Evolutionary conservation across 2,888 invertebrate species (phyloP), one percentile per base, ranked within the genome.

Genomic region (Eupithecia exiguata): DNA sequence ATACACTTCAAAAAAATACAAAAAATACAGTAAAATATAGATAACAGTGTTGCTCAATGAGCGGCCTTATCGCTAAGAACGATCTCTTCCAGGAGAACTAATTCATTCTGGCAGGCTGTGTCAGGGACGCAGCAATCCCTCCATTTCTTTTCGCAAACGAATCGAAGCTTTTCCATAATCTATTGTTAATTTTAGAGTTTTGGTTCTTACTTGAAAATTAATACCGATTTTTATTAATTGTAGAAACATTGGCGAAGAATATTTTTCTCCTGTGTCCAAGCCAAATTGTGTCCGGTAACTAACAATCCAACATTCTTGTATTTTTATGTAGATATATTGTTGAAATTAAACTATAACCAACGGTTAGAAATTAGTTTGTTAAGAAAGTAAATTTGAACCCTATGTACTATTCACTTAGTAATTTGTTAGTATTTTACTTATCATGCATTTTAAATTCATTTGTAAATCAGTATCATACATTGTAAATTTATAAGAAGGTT

Each of bases 201-300:
- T 53, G 49, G n/a, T 46, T 53, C 1, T 10, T 53, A 21, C n/a
- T 53, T 10, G 3, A 21, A 53, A 21, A 21, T n/a, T 53, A 53
- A 53, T 10, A 21, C 1, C 10, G 49, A 30, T 53, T 53, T 53
- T 53, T n/a, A 38, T 63, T 36, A 2, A 12, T 92, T 90, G 53
- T 92, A 92, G 92, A 89, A 81, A 53, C 88, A 85, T 78, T 90
- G 92, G 92, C 83, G 86, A 72, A 83, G 77, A 70, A 21, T 89
- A 49, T 68, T 90, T 18, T 73, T 90, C 18, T 72, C 87, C 38
- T 92, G 93, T 82, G 82, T 89, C 30, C 82, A 80, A 75, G 78
- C 79, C 1, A 83, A 86, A 0, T 70, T 25, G 9, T 76, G 87
- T 70, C 85, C 86, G 93, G 92, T 92, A 92, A 83, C 35, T 65